Base-by-base conservation (phyloP, 2,888 invertebrate genomes). In the Tuberolachnus salignus region DNA sequence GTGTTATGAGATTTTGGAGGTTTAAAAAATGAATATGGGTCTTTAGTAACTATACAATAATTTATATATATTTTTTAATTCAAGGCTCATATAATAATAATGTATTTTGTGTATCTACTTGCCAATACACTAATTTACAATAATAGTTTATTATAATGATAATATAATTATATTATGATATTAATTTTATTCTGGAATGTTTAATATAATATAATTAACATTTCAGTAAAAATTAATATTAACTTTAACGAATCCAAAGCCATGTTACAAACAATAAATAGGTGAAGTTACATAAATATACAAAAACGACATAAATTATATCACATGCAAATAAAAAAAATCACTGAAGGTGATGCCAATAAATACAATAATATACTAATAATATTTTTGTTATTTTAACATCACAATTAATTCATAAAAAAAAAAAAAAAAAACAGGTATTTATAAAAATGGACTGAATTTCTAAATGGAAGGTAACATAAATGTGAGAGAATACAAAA, bases 311-410 rank as follows among this genome's bases (percentile, higher is more conserved):
- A 73, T 73, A 73, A 73, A 64, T 73, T 73, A 73, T 73, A 73
- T 73, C 73, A 73, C 73, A 73, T 73, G 73, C 73, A 73, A 73
- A 51, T 64, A 49, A 55, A 19, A 69, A 69, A 59, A 73, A 73
- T 64, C 53, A 73, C 53, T 73, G n/a, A 53, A 64, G 53, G 63
- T 63, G 73, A 53, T 64, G 53, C 21, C 16, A 73, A 64, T 53
- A 49, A 42, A 63, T 73, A 61, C 21, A 63, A 73, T n/a, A n/a
- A n/a, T 51, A 73, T 53, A 16, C 51, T 64, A 73, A 73, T 53
- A 64, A 73, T 16, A 44, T 42, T 42, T 72, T 53, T 64, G 63
- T 53, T 64, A 64, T 63, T 64, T 44, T 73, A 73, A 73, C 73
- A 73, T 73, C 53, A 73, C 63, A 73, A 73, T 73, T 64, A 53